phyloP scores from a whole-genome alignment of 2,113 vertebrate species.

The Patagioenas fasciata region DNA sequence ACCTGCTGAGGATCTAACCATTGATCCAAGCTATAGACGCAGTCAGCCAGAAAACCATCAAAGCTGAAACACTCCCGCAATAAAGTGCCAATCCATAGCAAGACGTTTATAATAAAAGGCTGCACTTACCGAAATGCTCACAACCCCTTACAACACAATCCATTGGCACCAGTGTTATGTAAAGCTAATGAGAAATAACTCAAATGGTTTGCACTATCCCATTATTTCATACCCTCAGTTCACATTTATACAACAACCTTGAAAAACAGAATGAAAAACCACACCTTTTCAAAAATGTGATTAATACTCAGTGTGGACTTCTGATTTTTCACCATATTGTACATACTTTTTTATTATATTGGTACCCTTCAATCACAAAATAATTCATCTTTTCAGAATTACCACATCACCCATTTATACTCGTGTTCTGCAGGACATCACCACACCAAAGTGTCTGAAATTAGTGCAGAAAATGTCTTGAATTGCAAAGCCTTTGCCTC shows the following conservation, averaged over 20 bases:
- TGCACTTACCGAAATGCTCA: background rate
- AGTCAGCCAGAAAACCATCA: conserved; percentile 1
- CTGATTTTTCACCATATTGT: background rate
- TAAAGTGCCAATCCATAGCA: background rate
- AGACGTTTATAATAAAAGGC: background rate
- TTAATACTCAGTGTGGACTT: background rate
- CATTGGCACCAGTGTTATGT: background rate
- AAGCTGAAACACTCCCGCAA: background rate
- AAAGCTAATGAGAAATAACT: background rate
- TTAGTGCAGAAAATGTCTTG: background rate
- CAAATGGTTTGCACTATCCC: background rate
- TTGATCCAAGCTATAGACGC: background rate
- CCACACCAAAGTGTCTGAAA: background rate
- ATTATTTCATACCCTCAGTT: background rate
- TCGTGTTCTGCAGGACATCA: background rate
- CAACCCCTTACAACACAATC: background rate
- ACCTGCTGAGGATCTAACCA: background rate
- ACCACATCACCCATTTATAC: background rate
- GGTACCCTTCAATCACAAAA: background rate
- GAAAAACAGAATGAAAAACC: background rate
- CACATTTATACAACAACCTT: background rate
- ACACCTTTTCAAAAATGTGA: background rate
- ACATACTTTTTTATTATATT: background rate
- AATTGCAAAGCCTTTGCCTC: background rate
- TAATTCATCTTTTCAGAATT: background rate